A percentile compares a stretch with the other conserved stretches of the same genome.
phyloP scores from a whole-genome alignment of 2,113 vertebrate species.

The Phodopus roborovskii region DNA sequence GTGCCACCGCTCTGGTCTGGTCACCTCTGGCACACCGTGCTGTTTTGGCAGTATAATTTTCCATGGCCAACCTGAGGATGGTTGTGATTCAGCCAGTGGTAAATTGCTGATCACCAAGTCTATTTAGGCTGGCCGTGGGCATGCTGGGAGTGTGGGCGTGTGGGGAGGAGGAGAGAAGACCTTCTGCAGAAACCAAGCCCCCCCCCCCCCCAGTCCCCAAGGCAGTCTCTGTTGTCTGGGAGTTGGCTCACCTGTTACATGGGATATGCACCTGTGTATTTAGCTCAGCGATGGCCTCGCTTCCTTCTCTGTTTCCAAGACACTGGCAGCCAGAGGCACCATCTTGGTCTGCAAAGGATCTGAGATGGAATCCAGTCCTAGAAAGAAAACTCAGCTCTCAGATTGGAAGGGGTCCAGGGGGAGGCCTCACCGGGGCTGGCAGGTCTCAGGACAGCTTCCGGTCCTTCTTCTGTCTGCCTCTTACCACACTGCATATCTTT shows the following conservation, averaged over 20 bases:
- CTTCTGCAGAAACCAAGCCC: not conserved
- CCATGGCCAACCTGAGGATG: not conserved
- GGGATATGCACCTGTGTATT: not conserved
- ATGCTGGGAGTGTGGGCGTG: not conserved
- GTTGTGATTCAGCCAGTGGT: not conserved
- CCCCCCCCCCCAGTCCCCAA: no score
- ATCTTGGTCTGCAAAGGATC: not conserved
- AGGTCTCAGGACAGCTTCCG: not conserved
- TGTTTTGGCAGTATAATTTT: not conserved
- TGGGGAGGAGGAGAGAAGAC: not conserved
- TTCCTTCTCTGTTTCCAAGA: not conserved
- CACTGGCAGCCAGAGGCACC: not conserved
- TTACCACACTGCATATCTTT: not conserved
- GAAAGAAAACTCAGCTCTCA: not conserved
- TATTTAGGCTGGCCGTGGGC: not conserved
- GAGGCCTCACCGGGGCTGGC: not conserved
- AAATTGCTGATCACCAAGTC: not conserved
- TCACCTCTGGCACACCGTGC: not conserved
- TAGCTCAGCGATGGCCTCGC: not conserved
- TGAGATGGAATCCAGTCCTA: not conserved
- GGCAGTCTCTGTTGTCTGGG: not conserved
- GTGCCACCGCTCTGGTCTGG: not conserved
- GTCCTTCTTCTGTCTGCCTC: accelerated
- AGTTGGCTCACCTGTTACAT: not conserved
- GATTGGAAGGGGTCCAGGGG: not conserved